These are phyloP conservation scores for Oscarella lobularis DNA, from an alignment of 37 sponge, comb jelly and placozoan genomes.

Conservation along the genomic window DNA sequence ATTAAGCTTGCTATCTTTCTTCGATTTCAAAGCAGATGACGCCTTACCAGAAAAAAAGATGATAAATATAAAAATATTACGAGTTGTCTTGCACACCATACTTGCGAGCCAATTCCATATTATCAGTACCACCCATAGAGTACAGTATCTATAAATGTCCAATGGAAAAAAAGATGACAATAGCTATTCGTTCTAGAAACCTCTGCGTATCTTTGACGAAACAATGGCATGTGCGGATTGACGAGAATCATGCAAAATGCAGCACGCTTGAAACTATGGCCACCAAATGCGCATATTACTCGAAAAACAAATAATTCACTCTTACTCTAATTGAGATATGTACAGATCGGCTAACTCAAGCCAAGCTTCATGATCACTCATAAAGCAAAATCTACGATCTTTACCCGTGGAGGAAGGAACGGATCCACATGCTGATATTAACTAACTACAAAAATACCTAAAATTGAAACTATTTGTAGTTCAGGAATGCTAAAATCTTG, in stretches of 20 bases:
- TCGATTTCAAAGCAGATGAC: neutral
- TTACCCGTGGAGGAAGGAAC: too few species aligned
- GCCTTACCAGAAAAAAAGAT: neutral
- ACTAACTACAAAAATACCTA: too few species aligned
- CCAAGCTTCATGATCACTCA: constrained; percentile 87
- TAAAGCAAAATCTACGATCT: constrained; percentile 28
- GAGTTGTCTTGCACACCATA: constrained; percentile 40
- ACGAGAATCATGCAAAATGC: constrained; percentile 78
- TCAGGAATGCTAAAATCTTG: too few species aligned
- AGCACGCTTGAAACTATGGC: constrained; percentile 59
- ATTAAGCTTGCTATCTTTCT: constrained; percentile 1
- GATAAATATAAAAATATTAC: too few species aligned
- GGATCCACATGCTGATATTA: too few species aligned
- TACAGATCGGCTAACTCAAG: constrained; percentile 86
- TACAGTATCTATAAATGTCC: too few species aligned
- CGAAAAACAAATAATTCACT: neutral
- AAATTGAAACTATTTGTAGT: too few species aligned
- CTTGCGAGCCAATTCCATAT: constrained; percentile 61
- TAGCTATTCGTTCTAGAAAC: too few species aligned
- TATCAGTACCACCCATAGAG: constrained; percentile 48
- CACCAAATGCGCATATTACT: neutral
- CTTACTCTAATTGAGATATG: constrained; percentile 39
- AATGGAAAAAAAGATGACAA: too few species aligned
- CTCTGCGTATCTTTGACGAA: constrained; percentile 92
- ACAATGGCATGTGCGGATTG: constrained; percentile 84